Percentiles rank a stretch among this genome's conserved stretches.
phyloP scores from a whole-genome alignment of 92 coral and sea anemone species.

The Phenganax marumi region DNA sequence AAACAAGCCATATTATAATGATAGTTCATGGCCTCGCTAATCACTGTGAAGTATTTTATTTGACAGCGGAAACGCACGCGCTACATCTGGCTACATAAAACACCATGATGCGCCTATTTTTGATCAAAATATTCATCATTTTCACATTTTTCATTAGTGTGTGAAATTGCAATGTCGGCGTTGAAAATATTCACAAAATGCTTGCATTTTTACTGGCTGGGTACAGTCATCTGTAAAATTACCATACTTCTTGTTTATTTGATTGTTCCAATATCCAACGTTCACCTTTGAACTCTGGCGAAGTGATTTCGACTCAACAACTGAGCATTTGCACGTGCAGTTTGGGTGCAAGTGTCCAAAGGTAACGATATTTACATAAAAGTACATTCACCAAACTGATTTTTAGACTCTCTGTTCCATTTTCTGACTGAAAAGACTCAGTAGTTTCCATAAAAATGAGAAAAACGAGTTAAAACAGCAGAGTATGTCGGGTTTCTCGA shows the following conservation, averaged over 20 bases:
- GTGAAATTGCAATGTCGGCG: not conserved
- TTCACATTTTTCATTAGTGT: not conserved
- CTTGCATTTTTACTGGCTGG: not conserved
- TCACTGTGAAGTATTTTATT: slow-evolving; percentile 7
- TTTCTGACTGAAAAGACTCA: no score
- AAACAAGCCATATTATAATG: not conserved
- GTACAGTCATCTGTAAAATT: slow-evolving; percentile 2
- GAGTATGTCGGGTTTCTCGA: no score
- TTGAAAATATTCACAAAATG: not conserved
- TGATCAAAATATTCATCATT: not conserved
- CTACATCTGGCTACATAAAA: not conserved
- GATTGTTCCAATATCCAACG: not conserved
- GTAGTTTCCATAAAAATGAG: no score
- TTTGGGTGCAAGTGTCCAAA: not conserved
- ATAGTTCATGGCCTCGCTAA: not conserved
- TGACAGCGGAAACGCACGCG: slow-evolving; percentile 1
- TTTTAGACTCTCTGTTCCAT: no score
- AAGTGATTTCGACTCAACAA: not conserved
- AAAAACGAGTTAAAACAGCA: no score
- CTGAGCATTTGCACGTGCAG: not conserved
- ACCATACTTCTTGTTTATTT: slow-evolving; percentile 6
- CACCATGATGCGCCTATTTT: no score
- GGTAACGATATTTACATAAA: not conserved
- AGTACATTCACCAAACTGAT: no score
- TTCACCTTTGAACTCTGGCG: not conserved